A percentile compares a stretch with the other conserved stretches of the same genome.
Conservation (phyloP, 2,113 vertebrate species). For the Chiloscyllium plagiosum region DNA sequence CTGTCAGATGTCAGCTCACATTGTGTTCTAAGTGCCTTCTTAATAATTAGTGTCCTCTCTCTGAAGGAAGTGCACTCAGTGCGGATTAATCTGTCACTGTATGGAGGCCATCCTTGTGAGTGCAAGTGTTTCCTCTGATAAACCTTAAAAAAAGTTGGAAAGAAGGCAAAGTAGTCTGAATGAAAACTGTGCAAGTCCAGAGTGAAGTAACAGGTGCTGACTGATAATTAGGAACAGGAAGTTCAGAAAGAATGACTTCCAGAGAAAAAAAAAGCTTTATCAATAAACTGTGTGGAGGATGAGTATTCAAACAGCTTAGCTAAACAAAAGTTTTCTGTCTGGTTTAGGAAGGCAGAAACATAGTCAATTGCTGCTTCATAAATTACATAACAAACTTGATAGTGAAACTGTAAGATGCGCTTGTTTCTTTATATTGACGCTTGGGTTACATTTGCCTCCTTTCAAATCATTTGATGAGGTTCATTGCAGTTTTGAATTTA, state of each 20-base stretch:
- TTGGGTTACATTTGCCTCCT: not conserved
- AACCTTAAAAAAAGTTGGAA: conserved; percentile 62
- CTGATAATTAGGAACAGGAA: conserved; percentile 79
- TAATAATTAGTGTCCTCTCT: conserved; percentile 96
- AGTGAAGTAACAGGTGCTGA: conserved; percentile 81
- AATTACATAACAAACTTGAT: not conserved
- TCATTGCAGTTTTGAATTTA: not conserved
- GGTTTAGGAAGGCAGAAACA: not conserved
- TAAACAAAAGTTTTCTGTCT: not conserved
- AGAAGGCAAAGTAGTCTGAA: conserved; percentile 47
- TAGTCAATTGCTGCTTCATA: not conserved
- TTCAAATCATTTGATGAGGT: not conserved
- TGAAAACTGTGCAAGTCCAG: conserved; percentile 54
- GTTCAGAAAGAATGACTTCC: conserved; percentile 43
- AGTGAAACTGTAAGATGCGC: not conserved
- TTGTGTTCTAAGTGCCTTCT: conserved; percentile 86
- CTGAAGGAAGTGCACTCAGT: conserved; percentile 93
- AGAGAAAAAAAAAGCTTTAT: conserved; percentile 51
- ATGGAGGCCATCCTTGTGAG: conserved; percentile 86
- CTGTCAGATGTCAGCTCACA: conserved; percentile 88
- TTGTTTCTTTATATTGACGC: not conserved
- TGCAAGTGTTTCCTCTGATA: conserved; percentile 99
- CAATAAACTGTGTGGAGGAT: conserved; percentile 47
- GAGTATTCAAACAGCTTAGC: conserved; percentile 15
- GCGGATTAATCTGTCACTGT: conserved; percentile 93